A percentile compares a stretch with the other conserved stretches of the same genome.
phyloP scores from a whole-genome alignment of 2,113 vertebrate species.

The Nothoprocta pentlandii region DNA sequence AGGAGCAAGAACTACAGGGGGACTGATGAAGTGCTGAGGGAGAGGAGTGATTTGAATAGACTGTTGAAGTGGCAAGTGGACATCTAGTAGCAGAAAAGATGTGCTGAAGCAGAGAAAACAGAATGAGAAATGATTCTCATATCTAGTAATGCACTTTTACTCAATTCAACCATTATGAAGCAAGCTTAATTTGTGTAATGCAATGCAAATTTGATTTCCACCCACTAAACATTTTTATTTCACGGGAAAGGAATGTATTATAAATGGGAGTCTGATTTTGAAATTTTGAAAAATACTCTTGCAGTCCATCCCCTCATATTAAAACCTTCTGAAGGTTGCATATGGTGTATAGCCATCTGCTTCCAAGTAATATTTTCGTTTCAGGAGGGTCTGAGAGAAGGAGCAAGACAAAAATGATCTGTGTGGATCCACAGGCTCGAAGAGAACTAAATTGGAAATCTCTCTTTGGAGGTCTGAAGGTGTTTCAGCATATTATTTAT shows the following conservation, averaged over 20 bases:
- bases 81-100: neutral
- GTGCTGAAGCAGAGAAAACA: neutral
- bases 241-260: neutral
- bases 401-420: neutral
- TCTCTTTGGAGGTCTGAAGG: neutral
- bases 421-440: neutral
- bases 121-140: neutral
- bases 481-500: neutral
- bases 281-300: neutral
- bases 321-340: neutral
- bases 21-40: neutral
- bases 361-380: neutral
- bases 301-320: fast-evolving
- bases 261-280: neutral
- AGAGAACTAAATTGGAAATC: neutral
- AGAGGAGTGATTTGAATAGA: neutral
- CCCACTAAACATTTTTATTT: neutral
- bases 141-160: neutral
- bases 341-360: neutral
- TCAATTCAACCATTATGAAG: neutral
- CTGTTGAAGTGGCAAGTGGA: fast-evolving
- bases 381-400: fast-evolving
- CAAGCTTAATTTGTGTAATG: neutral
- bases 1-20: neutral
- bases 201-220: neutral